Conservation (phyloP, 2,888 invertebrate species). For the Drosophila monieri region DNA sequence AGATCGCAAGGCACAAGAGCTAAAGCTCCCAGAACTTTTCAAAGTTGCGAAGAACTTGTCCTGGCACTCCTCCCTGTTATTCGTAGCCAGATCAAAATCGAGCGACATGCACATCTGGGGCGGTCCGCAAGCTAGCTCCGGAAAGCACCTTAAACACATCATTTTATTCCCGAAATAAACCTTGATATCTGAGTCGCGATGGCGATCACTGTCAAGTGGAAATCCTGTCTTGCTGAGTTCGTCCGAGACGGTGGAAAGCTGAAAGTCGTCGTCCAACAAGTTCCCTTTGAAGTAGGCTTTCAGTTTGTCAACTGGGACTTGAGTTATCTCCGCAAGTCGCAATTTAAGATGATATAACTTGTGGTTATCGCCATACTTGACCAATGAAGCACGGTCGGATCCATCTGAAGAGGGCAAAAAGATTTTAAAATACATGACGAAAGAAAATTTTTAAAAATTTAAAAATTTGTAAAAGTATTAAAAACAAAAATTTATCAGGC, state of each 20-base stretch:
- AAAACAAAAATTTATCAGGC: too few species aligned
- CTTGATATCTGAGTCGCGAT: background rate
- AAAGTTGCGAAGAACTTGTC: background rate
- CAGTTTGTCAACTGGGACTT: background rate
- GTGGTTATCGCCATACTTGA: background rate
- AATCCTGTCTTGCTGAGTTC: background rate
- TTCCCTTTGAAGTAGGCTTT: background rate
- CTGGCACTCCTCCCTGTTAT: background rate
- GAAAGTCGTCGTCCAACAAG: background rate
- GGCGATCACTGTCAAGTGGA: too few species aligned
- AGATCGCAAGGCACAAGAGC: too few species aligned
- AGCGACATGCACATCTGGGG: background rate
- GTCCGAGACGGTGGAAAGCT: background rate
- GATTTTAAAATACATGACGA: background rate
- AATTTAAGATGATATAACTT: background rate
- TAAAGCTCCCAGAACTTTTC: too few species aligned
- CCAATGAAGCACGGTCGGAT: background rate
- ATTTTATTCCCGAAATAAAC: background rate
- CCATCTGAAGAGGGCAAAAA: background rate
- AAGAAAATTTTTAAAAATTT: background rate
- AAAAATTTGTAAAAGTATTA: conserved; percentile 22
- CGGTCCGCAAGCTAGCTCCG: background rate
- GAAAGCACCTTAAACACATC: background rate
- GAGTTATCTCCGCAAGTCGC: background rate
- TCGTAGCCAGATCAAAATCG: background rate